phyloP scores from a whole-genome alignment of 2,113 vertebrate species.

The Ammodytes dubius region DNA sequence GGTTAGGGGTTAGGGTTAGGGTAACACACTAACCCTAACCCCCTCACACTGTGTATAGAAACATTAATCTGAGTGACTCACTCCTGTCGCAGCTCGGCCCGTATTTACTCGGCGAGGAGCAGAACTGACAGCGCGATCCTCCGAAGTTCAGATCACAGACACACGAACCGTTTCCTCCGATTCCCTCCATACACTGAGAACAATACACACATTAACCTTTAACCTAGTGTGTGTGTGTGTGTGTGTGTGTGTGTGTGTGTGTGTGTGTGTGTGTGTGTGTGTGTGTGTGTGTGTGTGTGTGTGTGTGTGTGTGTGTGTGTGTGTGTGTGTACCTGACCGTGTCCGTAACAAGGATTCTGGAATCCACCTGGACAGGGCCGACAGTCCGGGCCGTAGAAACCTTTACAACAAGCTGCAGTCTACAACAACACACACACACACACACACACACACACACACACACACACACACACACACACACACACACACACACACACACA shows the following conservation, averaged over 20 bases:
- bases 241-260: not conserved
- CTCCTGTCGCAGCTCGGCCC: slow-evolving; percentile 90
- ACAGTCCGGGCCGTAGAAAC: slow-evolving; percentile 93
- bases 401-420: slow-evolving; percentile 90
- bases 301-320: not conserved
- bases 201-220: not conserved
- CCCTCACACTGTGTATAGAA: no score
- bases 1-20: no score
- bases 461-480: no score
- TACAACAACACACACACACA: slow-evolving; percentile 58
- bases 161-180: slow-evolving; percentile 89
- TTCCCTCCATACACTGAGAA: slow-evolving; percentile 87
- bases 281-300: not conserved
- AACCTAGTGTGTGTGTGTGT: not conserved
- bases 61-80: slow-evolving; percentile 65
- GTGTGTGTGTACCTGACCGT: slow-evolving; percentile 85
- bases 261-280: not conserved
- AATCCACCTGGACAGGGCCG: slow-evolving; percentile 90
- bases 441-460: no score
- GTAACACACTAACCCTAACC: no score
- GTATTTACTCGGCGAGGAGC: slow-evolving; percentile 83
- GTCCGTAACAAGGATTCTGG: slow-evolving; percentile 87
- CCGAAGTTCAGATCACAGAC: slow-evolving; percentile 86
- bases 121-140: slow-evolving; percentile 91
- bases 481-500: no score